These are phyloP conservation scores for Andrena trimmerana DNA, from an alignment of 2,888 invertebrate genomes.

Conservation along the genomic window DNA sequence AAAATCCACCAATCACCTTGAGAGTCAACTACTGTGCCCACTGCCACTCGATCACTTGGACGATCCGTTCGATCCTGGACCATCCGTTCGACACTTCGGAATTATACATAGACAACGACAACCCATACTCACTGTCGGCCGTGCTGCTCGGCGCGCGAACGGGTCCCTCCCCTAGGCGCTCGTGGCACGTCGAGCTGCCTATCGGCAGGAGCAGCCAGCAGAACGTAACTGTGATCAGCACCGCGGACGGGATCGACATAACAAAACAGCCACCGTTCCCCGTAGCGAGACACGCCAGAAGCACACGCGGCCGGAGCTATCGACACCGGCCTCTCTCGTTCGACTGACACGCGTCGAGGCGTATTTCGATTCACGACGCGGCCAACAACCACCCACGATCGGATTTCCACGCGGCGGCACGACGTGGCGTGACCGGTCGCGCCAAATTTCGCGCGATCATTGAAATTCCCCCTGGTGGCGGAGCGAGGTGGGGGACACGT, in stretches of 20 bases:
- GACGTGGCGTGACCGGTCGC: slow-evolving; percentile 43
- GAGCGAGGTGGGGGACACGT: slow-evolving; percentile 6
- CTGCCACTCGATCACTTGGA: too few relatives aligned
- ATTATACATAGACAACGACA: slow-evolving; percentile 6
- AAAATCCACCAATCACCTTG: not conserved
- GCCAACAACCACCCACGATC: slow-evolving; percentile 34
- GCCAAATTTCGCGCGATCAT: slow-evolving; percentile 67
- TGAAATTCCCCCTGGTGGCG: slow-evolving; percentile 50
- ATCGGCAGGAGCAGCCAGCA: slow-evolving; percentile 23
- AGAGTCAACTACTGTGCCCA: too few relatives aligned
- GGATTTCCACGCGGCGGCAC: slow-evolving; percentile 40
- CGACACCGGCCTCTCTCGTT: slow-evolving; percentile 9
- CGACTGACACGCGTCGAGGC: slow-evolving; percentile 33
- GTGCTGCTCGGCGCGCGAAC: not conserved
- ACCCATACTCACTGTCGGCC: slow-evolving; percentile 26
- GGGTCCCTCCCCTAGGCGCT: not conserved
- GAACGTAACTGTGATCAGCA: slow-evolving; percentile 8
- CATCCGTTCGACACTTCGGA: slow-evolving; percentile 10
- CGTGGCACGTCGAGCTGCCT: slow-evolving; percentile 1
- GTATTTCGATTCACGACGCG: slow-evolving; percentile 13
- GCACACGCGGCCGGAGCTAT: slow-evolving; percentile 12
- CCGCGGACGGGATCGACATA: slow-evolving; percentile 28
- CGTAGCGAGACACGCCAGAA: not conserved
- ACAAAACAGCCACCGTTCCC: slow-evolving; percentile 13
- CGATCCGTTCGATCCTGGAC: too few relatives aligned